Base-by-base conservation (phyloP, 2,888 invertebrate species). In the Choreutis nemorana region DNA sequence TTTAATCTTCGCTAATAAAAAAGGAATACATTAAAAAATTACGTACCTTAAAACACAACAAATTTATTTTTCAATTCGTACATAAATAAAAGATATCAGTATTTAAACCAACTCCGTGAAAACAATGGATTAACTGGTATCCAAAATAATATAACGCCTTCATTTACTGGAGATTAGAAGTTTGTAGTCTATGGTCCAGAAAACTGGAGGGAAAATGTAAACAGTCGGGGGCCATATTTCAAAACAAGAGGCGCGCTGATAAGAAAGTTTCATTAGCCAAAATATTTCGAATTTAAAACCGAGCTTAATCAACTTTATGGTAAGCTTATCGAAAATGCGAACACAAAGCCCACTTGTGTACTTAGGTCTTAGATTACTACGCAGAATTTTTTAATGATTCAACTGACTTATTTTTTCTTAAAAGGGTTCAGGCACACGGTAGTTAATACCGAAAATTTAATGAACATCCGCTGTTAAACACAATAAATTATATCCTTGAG, bases 201-300 rank as follows among this genome's bases (percentile, higher is more conserved):
- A 9, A 24, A 11, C n/a, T 12, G 30, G 40, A 48, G 44, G 40
- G 42, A 44, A 45, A 44, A 46, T 51, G 50, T 52, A 53, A 58
- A 56, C 55, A 65, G 66, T 58, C 64, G 52, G 48, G 49, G 50
- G 49, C 50, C 60, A 61, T 78, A 73, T 67, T 57, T 78, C 75
- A 77, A 63, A 73, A 63, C 70, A 50, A 56, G 58, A 57, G 63
- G 50, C 53, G 42, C 52, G 55, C 68, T 65, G 78, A 78, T 78
- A 78, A 78, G 72, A 66, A 75, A 75, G 65, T 77, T 78, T 75
- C 77, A 75, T 78, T 78, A 75, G 62, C 59, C 65, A 51, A 68
- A 67, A n/a, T n/a, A 68, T 64, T 67, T 55, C 64, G 64, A 71
- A 73, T 77, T 77, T 75, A 70, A 77, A 77, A 73, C 67, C 63